phyloP scores from a whole-genome alignment of 2,888 invertebrate species.

The Tipula vernalis region DNA sequence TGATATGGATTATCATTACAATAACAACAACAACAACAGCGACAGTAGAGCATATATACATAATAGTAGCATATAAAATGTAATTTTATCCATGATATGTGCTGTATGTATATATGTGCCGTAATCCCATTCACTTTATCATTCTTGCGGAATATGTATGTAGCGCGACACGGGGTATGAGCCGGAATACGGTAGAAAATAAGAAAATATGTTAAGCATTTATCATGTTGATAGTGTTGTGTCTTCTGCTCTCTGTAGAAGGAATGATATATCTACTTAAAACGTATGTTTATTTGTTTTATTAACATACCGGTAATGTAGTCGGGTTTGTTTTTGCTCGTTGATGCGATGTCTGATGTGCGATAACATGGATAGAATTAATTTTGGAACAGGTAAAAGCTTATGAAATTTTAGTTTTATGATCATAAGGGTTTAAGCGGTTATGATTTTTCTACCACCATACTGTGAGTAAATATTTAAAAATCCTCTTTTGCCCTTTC shows the following conservation, averaged over 20 bases:
- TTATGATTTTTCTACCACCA: too few relatives aligned
- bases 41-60: background rate
- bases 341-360: background rate
- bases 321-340: background rate
- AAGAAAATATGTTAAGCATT: constrained; percentile 4
- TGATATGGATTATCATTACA: background rate
- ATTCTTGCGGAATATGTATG: background rate
- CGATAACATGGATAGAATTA: background rate
- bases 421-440: too few relatives aligned
- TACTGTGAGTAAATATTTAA: too few relatives aligned
- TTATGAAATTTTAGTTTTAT: too few relatives aligned
- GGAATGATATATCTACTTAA: background rate
- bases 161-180: background rate
- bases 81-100: background rate
- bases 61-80: background rate
- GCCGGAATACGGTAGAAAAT: background rate
- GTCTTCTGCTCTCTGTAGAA: background rate
- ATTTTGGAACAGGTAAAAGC: background rate
- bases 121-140: background rate
- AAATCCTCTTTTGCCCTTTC: too few relatives aligned
- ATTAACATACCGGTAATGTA: background rate
- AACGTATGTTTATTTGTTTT: background rate
- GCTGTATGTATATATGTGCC: background rate
- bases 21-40: background rate
- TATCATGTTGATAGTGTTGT: background rate